phyloP scores from a whole-genome alignment of 2,113 vertebrate genomes.

The Panthera leo region DNA sequence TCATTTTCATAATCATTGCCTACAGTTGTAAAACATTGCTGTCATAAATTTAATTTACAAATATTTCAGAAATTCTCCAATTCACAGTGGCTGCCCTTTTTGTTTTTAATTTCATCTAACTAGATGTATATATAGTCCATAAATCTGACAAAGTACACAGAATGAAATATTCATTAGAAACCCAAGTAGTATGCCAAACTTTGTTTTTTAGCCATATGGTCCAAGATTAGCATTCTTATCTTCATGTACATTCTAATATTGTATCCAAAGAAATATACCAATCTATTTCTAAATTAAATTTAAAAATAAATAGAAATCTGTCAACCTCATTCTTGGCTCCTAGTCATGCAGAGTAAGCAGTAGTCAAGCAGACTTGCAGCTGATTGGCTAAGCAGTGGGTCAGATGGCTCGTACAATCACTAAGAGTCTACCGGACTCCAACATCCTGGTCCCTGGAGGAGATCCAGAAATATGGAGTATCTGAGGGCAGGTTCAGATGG shows the following conservation, averaged over 20 bases:
- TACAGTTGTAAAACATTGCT: background rate
- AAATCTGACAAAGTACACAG: conserved; percentile 33
- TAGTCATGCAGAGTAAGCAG: background rate
- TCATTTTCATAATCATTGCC: conserved; percentile 15
- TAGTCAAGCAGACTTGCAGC: background rate
- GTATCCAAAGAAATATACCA: conserved; percentile 24
- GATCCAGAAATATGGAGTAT: background rate
- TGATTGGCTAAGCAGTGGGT: background rate
- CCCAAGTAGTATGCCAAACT: background rate
- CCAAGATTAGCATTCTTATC: conserved; percentile 28
- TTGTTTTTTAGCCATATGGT: conserved; percentile 5
- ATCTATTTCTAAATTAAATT: conserved; percentile 35
- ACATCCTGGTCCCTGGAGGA: background rate
- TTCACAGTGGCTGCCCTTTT: conserved; percentile 49
- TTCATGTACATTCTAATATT: conserved; percentile 26
- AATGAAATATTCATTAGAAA: conserved; percentile 64
- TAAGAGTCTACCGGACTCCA: background rate
- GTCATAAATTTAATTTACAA: conserved; percentile 31
- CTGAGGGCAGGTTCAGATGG: background rate
- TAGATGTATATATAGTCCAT: conserved; percentile 41
- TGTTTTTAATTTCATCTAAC: conserved; percentile 51
- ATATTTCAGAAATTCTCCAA: conserved; percentile 51
- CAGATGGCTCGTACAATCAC: background rate
- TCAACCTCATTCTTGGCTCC: background rate
- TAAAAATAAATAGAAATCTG: conserved; percentile 26